These are phyloP conservation scores for Diadema setosum DNA, from an alignment of 35 echinoderm and acorn worm species.

Conservation along the genomic window DNA sequence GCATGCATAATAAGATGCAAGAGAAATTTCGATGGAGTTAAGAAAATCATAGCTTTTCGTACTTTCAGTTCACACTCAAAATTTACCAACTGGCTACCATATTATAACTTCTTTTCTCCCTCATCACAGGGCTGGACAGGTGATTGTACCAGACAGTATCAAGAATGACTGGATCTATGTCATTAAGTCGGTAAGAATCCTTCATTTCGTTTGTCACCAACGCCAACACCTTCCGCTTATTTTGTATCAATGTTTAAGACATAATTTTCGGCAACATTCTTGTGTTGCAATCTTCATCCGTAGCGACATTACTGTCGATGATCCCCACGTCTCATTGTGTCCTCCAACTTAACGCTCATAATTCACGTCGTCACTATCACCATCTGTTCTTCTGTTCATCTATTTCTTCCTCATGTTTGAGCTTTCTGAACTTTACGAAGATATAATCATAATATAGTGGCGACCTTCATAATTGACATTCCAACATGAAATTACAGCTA, in stretches of 20 bases:
- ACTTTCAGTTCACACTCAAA: background rate
- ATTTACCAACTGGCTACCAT: background rate
- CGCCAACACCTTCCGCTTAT: too few species aligned
- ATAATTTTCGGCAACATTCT: too few species aligned
- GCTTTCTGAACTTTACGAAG: too few species aligned
- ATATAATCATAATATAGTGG: too few species aligned
- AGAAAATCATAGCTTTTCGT: background rate
- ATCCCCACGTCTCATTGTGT: background rate
- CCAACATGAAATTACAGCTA: too few species aligned
- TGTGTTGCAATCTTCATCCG: background rate
- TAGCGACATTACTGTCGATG: background rate
- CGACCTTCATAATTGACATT: too few species aligned
- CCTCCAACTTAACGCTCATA: too few species aligned
- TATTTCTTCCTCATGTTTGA: too few species aligned
- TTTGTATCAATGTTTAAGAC: background rate
- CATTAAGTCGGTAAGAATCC: conserved; percentile 80
- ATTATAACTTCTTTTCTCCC: background rate
- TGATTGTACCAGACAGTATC: conserved; percentile 85
- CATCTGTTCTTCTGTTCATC: too few species aligned
- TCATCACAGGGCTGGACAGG: conserved; percentile 75
- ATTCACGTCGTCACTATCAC: too few species aligned
- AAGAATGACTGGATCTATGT: conserved; percentile 90
- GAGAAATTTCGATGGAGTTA: background rate
- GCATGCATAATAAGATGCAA: background rate
- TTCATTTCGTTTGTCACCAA: background rate